Evolutionary conservation across 2,113 vertebrate genomes (phyloP).

Genomic region (Phyllostomus discolor): DNA sequence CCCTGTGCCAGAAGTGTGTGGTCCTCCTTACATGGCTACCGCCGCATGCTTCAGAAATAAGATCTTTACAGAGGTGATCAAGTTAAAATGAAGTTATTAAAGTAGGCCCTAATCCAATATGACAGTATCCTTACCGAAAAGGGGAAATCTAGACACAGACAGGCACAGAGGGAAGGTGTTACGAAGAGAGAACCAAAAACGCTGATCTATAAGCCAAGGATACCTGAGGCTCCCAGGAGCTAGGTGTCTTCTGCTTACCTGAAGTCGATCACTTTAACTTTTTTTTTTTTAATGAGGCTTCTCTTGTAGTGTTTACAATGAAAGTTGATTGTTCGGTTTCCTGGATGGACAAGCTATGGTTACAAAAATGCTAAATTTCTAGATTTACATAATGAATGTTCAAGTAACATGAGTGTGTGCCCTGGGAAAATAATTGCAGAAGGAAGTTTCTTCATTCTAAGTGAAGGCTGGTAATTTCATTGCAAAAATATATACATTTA

Average conservation of each 20-base stretch:
- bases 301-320: background rate
- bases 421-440: background rate
- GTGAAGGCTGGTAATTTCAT: background rate
- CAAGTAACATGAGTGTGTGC: background rate
- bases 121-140: background rate
- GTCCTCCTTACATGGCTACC: too few relatives aligned
- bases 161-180: background rate
- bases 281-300: background rate
- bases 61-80: background rate
- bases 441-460: background rate
- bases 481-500: background rate
- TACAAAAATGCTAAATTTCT: slow-evolving; percentile 27
- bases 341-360: background rate
- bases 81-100: background rate
- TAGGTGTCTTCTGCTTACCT: background rate
- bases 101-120: background rate
- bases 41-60: too few relatives aligned
- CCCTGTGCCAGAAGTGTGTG: too few relatives aligned
- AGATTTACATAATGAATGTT: slow-evolving; percentile 29
- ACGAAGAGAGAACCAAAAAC: background rate
- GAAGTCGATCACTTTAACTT: background rate
- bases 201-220: background rate
- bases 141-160: background rate
- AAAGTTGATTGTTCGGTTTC: background rate
- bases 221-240: background rate